phyloP scores from a whole-genome alignment of 2,888 invertebrate genomes.

The Drosophila multiciliata region DNA sequence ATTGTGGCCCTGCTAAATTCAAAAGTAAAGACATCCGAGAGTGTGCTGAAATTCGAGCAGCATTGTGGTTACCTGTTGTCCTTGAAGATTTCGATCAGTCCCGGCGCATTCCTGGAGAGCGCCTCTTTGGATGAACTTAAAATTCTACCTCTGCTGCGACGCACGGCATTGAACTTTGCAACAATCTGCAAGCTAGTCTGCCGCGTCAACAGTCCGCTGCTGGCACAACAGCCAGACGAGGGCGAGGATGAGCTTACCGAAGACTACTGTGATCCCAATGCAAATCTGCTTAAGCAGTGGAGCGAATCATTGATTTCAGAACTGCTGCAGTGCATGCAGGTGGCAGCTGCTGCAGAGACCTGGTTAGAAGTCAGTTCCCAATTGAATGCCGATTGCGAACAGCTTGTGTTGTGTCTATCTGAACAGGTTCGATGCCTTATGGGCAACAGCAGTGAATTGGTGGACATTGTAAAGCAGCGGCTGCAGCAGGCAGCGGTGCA shows the following conservation, averaged over 20 bases:
- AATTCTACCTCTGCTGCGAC: slow-evolving; percentile 59
- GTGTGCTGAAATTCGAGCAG: slow-evolving; percentile 52
- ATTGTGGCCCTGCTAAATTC: slow-evolving; percentile 57
- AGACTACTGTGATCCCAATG: slow-evolving; percentile 82
- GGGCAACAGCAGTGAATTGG: slow-evolving; percentile 68
- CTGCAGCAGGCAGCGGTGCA: slow-evolving; percentile 65
- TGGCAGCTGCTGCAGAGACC: slow-evolving; percentile 71
- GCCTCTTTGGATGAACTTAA: slow-evolving; percentile 46
- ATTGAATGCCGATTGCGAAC: slow-evolving; percentile 43
- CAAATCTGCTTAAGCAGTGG: slow-evolving; percentile 80
- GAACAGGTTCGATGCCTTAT: slow-evolving; percentile 75
- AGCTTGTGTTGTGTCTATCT: slow-evolving; percentile 68
- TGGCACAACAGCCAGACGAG: slow-evolving; percentile 35
- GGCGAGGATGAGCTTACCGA: slow-evolving; percentile 79
- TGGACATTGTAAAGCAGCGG: slow-evolving; percentile 69
- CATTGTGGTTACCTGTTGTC: slow-evolving; percentile 75
- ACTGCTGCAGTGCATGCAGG: slow-evolving; percentile 70
- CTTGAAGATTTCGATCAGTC: slow-evolving; percentile 56
- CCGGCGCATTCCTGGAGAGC: slow-evolving; percentile 53
- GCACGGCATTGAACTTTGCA: slow-evolving; percentile 74
- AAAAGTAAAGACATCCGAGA: slow-evolving; percentile 29
- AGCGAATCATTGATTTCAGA: slow-evolving; percentile 73
- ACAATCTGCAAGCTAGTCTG: slow-evolving; percentile 80
- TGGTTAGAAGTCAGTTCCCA: slow-evolving; percentile 59
- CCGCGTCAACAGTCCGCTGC: slow-evolving; percentile 43